Conservation (phyloP, 1,140 invertebrate genomes). For the Cherax quadricarinatus region DNA sequence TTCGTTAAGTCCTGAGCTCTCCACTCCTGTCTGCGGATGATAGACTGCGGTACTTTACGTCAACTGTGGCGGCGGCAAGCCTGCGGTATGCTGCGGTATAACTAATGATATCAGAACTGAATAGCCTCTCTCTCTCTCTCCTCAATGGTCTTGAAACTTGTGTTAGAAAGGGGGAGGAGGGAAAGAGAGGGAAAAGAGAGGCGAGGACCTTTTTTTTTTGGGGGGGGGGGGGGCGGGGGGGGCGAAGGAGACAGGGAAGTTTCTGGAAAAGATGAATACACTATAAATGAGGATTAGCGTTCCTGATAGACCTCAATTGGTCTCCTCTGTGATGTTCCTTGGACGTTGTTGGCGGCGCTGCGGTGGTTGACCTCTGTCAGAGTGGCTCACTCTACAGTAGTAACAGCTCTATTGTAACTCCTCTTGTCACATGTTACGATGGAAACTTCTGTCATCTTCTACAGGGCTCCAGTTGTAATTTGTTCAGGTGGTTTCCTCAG, state of each 20-base stretch:
- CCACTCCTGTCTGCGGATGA: not conserved
- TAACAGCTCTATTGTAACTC: too few relatives aligned
- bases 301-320: not conserved
- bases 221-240: not conserved
- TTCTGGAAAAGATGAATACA: not conserved
- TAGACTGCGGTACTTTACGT: not conserved
- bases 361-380: too few relatives aligned
- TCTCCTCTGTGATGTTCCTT: too few relatives aligned
- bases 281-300: not conserved
- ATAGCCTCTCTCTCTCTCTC: not conserved
- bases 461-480: too few relatives aligned
- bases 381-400: too few relatives aligned
- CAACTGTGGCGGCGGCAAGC: not conserved
- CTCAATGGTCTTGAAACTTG: not conserved
- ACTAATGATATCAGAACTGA: conserved; percentile 7
- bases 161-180: not conserved
- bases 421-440: too few relatives aligned
- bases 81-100: not conserved
- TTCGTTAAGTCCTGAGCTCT: not conserved
- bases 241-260: not conserved
- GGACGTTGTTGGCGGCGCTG: too few relatives aligned
- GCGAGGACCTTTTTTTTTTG: not conserved
- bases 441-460: too few relatives aligned
- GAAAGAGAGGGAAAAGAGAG: too few relatives aligned
- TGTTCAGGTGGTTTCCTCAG: too few relatives aligned